These are phyloP conservation scores for Odontocerum albicorne DNA, from an alignment of 2,888 invertebrate genomes.

Conservation along the genomic window DNA sequence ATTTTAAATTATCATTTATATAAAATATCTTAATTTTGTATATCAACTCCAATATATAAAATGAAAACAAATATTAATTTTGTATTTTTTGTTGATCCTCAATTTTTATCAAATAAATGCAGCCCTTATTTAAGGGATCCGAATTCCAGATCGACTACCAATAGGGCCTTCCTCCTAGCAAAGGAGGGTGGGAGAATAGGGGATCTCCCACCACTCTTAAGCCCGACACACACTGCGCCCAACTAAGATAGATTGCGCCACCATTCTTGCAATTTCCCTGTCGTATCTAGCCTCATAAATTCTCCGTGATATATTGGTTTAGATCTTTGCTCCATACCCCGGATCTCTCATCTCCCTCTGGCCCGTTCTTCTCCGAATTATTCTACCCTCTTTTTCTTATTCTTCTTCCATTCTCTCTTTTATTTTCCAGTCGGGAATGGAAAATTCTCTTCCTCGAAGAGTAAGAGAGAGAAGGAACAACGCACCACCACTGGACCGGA, in stretches of 20 bases:
- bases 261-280: constrained; percentile 93
- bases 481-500: constrained; percentile 11
- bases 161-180: constrained; percentile 11
- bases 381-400: constrained; percentile 17
- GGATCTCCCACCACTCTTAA: constrained; percentile 35
- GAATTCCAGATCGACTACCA: neutral
- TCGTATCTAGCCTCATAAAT: constrained; percentile 89
- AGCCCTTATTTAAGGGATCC: neutral
- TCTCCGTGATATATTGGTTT: constrained; percentile 78
- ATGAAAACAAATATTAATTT: too few species aligned
- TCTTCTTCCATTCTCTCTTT: constrained; percentile 25
- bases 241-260: constrained; percentile 88
- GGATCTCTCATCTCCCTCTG: constrained; percentile 15
- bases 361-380: constrained; percentile 9
- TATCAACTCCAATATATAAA: too few species aligned
- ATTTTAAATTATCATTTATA: too few species aligned
- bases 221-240: constrained; percentile 51
- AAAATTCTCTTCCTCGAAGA: constrained; percentile 23
- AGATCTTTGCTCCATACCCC: constrained; percentile 46
- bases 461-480: too few species aligned
- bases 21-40: too few species aligned
- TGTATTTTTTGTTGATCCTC: too few species aligned
- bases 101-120: too few species aligned
- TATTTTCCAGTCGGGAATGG: constrained; percentile 31
- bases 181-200: constrained; percentile 39